phyloP scores from a whole-genome alignment of 2,888 invertebrate species.

The Carabus problematicus region DNA sequence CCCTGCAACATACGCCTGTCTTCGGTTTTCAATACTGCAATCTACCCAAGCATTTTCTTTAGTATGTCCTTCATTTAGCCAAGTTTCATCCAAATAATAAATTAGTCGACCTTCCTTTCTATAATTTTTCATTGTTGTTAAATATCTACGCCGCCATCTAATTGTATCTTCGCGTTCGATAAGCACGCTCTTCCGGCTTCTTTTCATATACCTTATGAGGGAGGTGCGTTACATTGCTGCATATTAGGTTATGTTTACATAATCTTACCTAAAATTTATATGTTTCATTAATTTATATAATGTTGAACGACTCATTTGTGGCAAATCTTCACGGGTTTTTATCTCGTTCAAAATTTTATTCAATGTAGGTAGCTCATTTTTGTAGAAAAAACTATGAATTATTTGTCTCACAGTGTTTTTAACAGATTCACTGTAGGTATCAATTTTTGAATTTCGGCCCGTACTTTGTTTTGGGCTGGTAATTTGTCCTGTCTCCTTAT shows the following conservation, averaged over 20 bases:
- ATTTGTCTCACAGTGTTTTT: neutral
- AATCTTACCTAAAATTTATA: neutral
- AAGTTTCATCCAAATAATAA: constrained; percentile 41
- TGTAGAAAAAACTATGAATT: neutral
- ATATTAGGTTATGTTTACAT: neutral
- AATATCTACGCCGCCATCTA: too few relatives aligned
- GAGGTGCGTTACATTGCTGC: too few relatives aligned
- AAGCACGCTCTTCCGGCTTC: too few relatives aligned
- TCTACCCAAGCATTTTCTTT: constrained; percentile 18
- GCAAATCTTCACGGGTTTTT: neutral
- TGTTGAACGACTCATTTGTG: neutral
- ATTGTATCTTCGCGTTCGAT: too few relatives aligned
- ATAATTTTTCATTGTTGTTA: too few relatives aligned
- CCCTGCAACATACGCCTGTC: constrained; percentile 35
- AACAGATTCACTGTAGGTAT: constrained; percentile 5
- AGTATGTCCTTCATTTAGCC: constrained; percentile 34
- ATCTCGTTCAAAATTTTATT: neutral
- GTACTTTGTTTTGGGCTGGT: neutral
- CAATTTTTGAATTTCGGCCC: neutral
- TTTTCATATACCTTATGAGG: too few relatives aligned
- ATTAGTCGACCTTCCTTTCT: too few relatives aligned
- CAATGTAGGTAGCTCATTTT: neutral
- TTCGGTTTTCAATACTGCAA: constrained; percentile 3
- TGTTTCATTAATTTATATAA: constrained; percentile 5
- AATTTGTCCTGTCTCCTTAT: neutral